These are phyloP conservation scores for Leptarthrus brevirostris DNA, from an alignment of 2,888 invertebrate genomes.

Conservation along the genomic window DNA sequence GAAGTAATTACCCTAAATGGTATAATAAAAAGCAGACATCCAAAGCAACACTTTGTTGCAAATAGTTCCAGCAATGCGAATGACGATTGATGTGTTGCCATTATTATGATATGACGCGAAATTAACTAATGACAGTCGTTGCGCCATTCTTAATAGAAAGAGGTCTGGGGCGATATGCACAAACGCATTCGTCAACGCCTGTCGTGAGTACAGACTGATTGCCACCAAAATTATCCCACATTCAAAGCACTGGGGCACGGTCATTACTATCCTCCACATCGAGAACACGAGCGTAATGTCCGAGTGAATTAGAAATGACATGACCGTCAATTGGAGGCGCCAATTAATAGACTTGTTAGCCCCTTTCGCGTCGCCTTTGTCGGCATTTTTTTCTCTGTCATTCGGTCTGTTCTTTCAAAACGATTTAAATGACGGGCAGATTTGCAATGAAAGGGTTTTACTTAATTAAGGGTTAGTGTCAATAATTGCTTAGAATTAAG, in stretches of 20 bases:
- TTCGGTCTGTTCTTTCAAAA: neutral
- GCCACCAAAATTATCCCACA: constrained; percentile 4
- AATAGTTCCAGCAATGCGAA: neutral
- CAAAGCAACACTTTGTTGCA: neutral
- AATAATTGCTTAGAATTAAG: too few species aligned
- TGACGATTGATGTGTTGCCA: constrained; percentile 16
- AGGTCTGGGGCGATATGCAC: too few species aligned
- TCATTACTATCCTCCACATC: neutral
- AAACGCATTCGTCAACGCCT: too few species aligned
- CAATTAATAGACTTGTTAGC: constrained; percentile 27
- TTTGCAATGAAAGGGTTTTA: too few species aligned
- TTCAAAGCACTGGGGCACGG: neutral
- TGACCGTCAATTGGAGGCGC: constrained; percentile 26
- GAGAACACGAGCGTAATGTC: neutral
- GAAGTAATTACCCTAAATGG: neutral
- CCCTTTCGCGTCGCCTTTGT: neutral
- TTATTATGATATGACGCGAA: neutral
- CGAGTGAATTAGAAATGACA: constrained; percentile 23
- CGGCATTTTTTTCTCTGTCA: neutral
- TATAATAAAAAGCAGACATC: neutral
- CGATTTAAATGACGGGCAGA: neutral
- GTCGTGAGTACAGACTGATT: too few species aligned
- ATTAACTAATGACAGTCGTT: constrained; percentile 4
- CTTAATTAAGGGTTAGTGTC: too few species aligned
- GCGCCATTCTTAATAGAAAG: neutral